phyloP scores from a whole-genome alignment of 2,113 vertebrate species.

The Urocynchramus pylzowi region DNA sequence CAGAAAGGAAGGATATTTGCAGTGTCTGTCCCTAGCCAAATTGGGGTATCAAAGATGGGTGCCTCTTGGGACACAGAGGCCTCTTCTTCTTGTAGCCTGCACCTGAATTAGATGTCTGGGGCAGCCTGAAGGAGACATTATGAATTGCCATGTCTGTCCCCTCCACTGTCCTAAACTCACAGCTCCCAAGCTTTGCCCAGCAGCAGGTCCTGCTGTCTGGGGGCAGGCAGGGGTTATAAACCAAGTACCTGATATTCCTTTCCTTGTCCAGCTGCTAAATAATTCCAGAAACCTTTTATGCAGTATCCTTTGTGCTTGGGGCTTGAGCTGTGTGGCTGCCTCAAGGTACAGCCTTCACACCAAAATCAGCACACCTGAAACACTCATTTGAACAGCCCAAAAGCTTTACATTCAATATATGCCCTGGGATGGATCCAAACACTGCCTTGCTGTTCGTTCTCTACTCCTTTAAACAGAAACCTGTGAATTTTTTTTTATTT shows the following conservation, averaged over 20 bases:
- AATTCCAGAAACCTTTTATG: neutral
- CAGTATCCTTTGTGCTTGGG: neutral
- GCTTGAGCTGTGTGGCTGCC: neutral
- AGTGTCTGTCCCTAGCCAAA: neutral
- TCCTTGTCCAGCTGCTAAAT: neutral
- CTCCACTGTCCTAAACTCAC: neutral
- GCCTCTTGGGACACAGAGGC: neutral
- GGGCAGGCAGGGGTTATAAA: neutral
- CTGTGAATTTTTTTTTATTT: too few species aligned
- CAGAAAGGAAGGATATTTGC: neutral
- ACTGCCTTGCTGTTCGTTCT: neutral
- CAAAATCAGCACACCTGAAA: neutral
- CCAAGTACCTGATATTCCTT: neutral
- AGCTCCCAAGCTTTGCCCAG: neutral
- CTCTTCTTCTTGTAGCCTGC: neutral
- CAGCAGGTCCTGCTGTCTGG: neutral
- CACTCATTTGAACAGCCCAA: neutral
- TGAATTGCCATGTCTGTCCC: neutral
- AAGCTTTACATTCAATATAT: neutral
- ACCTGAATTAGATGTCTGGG: neutral
- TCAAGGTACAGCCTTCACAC: neutral
- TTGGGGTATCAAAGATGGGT: neutral
- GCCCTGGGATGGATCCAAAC: neutral
- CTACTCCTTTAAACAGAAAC: neutral
- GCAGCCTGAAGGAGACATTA: neutral